Evolutionary conservation across 2,113 vertebrate genomes (phyloP), one percentile per base, ranked within the genome.

Genomic region (Microtus ochrogaster): DNA sequence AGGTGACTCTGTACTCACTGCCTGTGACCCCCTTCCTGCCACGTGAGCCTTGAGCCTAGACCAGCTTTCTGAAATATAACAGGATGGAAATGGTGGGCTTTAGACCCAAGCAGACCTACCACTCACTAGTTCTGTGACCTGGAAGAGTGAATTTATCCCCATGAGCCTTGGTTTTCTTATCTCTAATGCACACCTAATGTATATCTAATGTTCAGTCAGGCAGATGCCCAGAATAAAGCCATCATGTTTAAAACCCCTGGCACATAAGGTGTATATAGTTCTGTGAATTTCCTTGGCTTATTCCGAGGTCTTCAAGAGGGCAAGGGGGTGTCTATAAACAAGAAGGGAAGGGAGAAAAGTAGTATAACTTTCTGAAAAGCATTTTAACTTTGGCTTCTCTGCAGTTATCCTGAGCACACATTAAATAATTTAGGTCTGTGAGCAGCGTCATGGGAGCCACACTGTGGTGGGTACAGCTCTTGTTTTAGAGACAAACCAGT

Each of bases 201-300:
- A 14, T 68, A 22, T 65, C 19, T 88, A 70, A 72, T 81, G 3
- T 22, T 14, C 58, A 58, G 28, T 28, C 65, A 39, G 79, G 7
- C 52, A 90, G 65, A 94, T 73, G 74, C 79, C 94, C 52, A 49
- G 49, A 95, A 89, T 44, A 68, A 86, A 79, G 41, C 70, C 91
- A 83, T 13, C 19, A 3, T 90, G 77, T 30, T 94, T 87, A 49
- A 89, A 93, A 72, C 41, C 44, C 2, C 66, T 93, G 44, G 24
- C 28, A 55, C 52, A 16, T 82, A 89, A 78, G 49, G 26, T 68
- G 22, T 78, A 30, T 16, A 90, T 66, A 70, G 58, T 76, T 83
- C 79, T 17, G 0, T 72, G 65, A 26, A 83, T 89, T 77, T 65
- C 12, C 12, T 83, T 79, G 76, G 90, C 85, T 90, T 95, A 39